A percentile compares a stretch with the other conserved stretches of the same genome.
Evolutionary conservation across 2,113 vertebrate species (phyloP).

Genomic region (Fregata magnificens): DNA sequence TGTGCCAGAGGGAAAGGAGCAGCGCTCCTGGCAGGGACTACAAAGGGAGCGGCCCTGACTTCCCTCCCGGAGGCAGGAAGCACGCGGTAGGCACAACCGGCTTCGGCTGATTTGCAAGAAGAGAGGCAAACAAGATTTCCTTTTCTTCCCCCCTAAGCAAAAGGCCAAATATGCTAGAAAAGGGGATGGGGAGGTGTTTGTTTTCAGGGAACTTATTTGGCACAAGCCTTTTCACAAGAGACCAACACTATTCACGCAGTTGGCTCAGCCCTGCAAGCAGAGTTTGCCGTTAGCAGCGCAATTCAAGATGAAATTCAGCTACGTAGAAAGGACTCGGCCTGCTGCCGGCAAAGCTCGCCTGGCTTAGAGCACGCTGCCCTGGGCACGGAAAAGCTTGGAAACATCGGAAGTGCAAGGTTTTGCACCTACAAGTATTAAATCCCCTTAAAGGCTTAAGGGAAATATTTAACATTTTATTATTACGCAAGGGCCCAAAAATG

Average conservation of each 20-base stretch:
- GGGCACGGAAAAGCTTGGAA: neutral
- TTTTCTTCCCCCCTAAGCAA: neutral
- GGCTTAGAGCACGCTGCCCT: neutral
- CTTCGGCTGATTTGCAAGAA: neutral
- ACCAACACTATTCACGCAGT: neutral
- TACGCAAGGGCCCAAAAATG: neutral
- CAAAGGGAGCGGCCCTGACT: neutral
- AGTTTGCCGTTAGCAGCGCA: neutral
- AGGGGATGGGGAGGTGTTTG: neutral
- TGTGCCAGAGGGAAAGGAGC: neutral
- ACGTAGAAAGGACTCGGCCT: neutral
- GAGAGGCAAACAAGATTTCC: neutral
- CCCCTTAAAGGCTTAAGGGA: neutral
- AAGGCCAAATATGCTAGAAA: neutral
- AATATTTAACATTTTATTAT: neutral
- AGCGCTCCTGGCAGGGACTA: neutral
- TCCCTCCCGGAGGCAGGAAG: neutral
- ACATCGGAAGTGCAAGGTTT: neutral
- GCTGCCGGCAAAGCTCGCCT: neutral
- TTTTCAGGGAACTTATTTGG: neutral
- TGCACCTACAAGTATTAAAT: neutral
- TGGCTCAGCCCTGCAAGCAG: neutral
- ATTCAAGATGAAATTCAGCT: neutral
- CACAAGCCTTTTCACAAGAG: neutral
- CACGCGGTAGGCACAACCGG: neutral